Evolutionary conservation across 2,888 invertebrate genomes (phyloP).

Genomic region (Lamellibrachia columna): DNA sequence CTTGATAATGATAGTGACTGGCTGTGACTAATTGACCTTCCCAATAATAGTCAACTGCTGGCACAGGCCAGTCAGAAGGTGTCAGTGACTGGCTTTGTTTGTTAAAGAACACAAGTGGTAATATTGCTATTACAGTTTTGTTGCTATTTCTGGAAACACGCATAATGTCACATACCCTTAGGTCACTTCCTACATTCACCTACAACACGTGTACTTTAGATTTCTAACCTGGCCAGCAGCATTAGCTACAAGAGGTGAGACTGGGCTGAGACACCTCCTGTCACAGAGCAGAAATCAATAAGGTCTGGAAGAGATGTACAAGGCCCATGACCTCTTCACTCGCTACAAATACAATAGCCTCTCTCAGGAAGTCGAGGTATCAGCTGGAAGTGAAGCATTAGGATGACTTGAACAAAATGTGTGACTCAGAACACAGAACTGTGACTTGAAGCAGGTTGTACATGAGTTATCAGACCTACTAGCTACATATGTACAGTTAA

Average conservation of each 20-base stretch:
- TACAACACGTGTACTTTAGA: background rate
- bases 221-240: background rate
- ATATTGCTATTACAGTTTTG: background rate
- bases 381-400: background rate
- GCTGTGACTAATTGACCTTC: too few relatives aligned
- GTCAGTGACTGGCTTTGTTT: background rate
- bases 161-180: background rate
- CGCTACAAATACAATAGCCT: background rate
- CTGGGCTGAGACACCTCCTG: background rate
- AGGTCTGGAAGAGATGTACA: background rate
- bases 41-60: too few relatives aligned
- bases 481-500: background rate
- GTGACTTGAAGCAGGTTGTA: background rate
- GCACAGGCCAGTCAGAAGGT: too few relatives aligned
- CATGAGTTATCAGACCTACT: background rate
- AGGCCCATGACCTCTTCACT: background rate
- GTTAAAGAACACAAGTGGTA: background rate
- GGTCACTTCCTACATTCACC: background rate
- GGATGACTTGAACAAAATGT: background rate
- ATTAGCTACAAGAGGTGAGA: background rate
- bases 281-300: slow-evolving; percentile 11
- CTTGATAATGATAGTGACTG: background rate
- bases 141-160: background rate
- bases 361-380: background rate
- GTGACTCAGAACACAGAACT: background rate